These are phyloP conservation scores for Hirudo medicinalis DNA, from an alignment of 1,140 invertebrate genomes.

Conservation along the genomic window DNA sequence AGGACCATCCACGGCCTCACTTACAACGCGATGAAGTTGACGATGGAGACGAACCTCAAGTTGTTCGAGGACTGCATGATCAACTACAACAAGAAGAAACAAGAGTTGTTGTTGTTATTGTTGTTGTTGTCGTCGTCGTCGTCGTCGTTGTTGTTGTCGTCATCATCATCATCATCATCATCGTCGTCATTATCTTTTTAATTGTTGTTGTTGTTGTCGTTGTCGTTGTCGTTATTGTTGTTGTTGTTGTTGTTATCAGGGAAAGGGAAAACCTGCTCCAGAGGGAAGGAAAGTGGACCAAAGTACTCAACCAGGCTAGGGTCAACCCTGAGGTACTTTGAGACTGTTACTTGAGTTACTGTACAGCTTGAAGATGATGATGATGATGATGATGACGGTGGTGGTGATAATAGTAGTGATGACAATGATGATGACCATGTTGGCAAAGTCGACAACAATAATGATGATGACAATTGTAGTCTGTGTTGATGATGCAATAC, in stretches of 20 bases:
- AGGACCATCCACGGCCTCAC: conserved; percentile 98
- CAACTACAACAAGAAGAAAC: conserved; percentile 11
- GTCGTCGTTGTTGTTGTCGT: not conserved
- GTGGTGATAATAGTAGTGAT: not conserved
- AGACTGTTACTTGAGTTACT: not conserved
- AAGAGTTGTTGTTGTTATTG: conserved; percentile 6
- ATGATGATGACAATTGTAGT: too few relatives aligned
- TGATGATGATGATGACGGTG: not conserved
- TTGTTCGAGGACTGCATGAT: conserved; percentile 58
- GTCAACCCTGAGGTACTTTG: conserved; percentile 28
- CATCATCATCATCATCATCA: not conserved
- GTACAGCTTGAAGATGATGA: not conserved
- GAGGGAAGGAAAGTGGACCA: conserved; percentile 35
- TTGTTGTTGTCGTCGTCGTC: not conserved
- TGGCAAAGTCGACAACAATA: not conserved
- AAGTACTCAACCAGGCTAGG: conserved; percentile 32
- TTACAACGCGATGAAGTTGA: conserved; percentile 93
- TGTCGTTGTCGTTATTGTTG: not conserved
- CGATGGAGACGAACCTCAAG: conserved; percentile 99
- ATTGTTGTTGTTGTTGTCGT: not conserved
- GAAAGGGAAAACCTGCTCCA: conserved; percentile 35
- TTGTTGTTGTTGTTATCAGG: conserved; percentile 23
- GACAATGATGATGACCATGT: not conserved
- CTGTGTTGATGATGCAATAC: too few relatives aligned
- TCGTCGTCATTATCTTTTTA: not conserved